Evolutionary conservation across 2,113 vertebrate genomes (phyloP), one percentile per base, ranked within the genome.

Genomic region (Oncorhynchus kisutch): DNA sequence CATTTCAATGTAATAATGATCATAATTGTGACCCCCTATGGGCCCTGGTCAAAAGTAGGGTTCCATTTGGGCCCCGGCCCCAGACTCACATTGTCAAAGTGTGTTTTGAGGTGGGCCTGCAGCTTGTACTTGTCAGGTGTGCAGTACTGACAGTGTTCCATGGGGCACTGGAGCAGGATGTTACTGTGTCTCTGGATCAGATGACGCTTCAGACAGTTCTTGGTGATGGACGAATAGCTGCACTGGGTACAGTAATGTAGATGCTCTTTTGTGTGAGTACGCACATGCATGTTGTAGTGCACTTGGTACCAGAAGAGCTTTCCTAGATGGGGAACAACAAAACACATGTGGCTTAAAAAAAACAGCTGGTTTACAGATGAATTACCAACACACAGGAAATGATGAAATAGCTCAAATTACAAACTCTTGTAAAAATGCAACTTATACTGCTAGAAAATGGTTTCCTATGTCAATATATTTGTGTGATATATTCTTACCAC

Each of bases 261-360:
- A 78, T 99, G 97, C 85, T 99, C 98, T 78, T 96, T 94, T 25
- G 98, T 99, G 84, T 99, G 98, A 0, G 97, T 99, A 85, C 98
- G 96, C 27, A 99, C 94, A 0, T 99, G 98, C 92, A 96, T 94
- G 83, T 97, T 96, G 75, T 95, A 97, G 85, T 99, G 96, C 74
- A 98, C 97, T 85, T 96, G 96, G 93, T 98, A 99, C 97, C 97
- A 98, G 89, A 99, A 99, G 77, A 99, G 91, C 91, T 98, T 99
- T 80, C 98, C 98, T 99, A 88, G 69, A 88, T 75, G 13, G 0
- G 48, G 69, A 20, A 22, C 18, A 20, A 8, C 24, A 24, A 13
- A 18, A 59, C 18, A 59, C 29, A 12, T 13, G 0, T 22, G 14
- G 31, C 24, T 11, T 24, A 24, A 24, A 54, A 20, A 39, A 54